phyloP scores from a whole-genome alignment of 2,888 invertebrate genomes.

The Acanthococcus lagerstroemiae region DNA sequence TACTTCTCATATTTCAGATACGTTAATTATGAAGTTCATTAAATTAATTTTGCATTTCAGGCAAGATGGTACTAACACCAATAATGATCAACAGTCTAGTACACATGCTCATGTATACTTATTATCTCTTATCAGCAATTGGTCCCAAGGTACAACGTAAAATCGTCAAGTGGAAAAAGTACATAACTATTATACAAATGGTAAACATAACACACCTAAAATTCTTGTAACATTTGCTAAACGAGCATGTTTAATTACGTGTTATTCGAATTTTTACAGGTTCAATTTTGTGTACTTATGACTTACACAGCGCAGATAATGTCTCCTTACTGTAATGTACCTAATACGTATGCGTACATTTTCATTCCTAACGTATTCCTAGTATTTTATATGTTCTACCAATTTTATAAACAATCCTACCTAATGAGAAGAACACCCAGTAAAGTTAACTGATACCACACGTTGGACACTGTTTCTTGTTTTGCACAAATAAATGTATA shows the following conservation, averaged over 20 bases:
- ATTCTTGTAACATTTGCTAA: neutral
- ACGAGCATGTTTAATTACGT: neutral
- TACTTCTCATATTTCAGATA: too few species aligned
- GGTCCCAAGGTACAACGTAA: constrained; percentile 31
- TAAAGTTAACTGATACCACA: constrained; percentile 6
- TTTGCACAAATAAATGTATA: too few species aligned
- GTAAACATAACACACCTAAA: constrained; percentile 13
- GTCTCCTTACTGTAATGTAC: constrained; percentile 31
- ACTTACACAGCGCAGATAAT: constrained; percentile 27
- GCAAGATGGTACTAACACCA: constrained; percentile 55
- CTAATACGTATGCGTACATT: constrained; percentile 27
- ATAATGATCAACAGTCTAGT: constrained; percentile 56
- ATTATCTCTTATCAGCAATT: constrained; percentile 39
- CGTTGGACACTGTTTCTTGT: too few species aligned
- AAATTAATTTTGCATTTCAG: constrained; percentile 43
- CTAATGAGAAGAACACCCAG: constrained; percentile 17
- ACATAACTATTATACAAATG: constrained; percentile 34
- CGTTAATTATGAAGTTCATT: too few species aligned
- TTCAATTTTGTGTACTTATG: constrained; percentile 33
- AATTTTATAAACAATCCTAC: constrained; percentile 56
- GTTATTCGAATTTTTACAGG: constrained; percentile 24
- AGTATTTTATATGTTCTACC: constrained; percentile 60
- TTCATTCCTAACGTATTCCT: constrained; percentile 51
- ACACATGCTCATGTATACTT: constrained; percentile 67
- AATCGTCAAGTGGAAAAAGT: constrained; percentile 31